Conservation (phyloP, 1,140 invertebrate genomes). For the Micrasema longulum region DNA sequence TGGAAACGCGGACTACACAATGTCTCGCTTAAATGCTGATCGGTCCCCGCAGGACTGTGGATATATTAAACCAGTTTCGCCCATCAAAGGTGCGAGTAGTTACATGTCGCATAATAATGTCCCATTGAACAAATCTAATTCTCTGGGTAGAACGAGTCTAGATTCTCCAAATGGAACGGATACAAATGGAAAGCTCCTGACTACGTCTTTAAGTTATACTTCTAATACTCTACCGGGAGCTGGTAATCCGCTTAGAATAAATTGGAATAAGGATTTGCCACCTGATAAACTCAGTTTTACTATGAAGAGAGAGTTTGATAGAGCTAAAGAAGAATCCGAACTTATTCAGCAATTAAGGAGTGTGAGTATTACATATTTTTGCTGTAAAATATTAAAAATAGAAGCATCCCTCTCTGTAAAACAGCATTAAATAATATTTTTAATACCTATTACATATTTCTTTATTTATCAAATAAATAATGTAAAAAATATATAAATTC, state of each 20-base stretch:
- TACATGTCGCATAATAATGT: conserved; percentile 69
- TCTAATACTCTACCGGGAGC: conserved; percentile 67
- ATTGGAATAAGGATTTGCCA: conserved; percentile 79
- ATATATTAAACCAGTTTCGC: conserved; percentile 81
- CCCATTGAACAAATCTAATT: conserved; percentile 61
- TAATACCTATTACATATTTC: too few relatives aligned
- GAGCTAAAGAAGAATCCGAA: conserved; percentile 89
- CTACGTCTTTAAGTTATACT: conserved; percentile 69
- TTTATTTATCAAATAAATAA: too few relatives aligned
- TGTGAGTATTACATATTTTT: conserved; percentile 68
- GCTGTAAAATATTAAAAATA: conserved; percentile 7
- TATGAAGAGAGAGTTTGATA: conserved; percentile 91
- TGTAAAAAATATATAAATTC: too few relatives aligned
- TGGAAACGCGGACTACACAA: conserved; percentile 45
- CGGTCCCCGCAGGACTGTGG: conserved; percentile 62
- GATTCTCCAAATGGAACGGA: conserved; percentile 58
- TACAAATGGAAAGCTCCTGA: conserved; percentile 65
- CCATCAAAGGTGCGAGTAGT: conserved; percentile 71
- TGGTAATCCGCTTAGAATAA: conserved; percentile 68
- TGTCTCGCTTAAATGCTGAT: conserved; percentile 21
- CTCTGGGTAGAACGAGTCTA: conserved; percentile 59
- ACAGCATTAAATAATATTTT: too few relatives aligned
- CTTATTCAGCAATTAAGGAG: conserved; percentile 85
- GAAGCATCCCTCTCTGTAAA: too few relatives aligned
- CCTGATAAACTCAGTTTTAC: conserved; percentile 88